phyloP scores from a whole-genome alignment of 2,113 vertebrate species.

The Hylia prasina region DNA sequence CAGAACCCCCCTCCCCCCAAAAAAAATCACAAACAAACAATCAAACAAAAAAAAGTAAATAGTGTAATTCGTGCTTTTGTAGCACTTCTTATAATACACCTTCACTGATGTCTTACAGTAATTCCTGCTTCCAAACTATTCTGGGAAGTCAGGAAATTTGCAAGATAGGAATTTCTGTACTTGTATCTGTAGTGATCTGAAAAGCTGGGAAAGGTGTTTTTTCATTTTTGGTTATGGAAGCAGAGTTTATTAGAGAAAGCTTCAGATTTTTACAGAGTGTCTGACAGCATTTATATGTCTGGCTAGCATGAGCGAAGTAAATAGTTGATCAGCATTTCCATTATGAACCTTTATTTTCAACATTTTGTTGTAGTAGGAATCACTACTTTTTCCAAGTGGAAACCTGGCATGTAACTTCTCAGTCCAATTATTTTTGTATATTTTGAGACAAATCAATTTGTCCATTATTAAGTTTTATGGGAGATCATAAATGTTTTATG shows the following conservation, averaged over 20 bases:
- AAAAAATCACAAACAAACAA: too few species aligned
- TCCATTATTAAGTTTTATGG: constrained; percentile 51
- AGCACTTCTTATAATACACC: neutral
- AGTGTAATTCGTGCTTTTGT: neutral
- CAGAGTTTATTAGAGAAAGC: neutral
- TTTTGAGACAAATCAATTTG: constrained; percentile 64
- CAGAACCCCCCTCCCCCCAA: too few species aligned
- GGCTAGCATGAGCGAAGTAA: constrained; percentile 7
- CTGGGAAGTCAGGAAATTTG: constrained; percentile 20
- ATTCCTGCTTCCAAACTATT: constrained; percentile 24
- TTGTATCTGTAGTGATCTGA: neutral
- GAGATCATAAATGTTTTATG: constrained; percentile 34
- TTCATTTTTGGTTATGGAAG: neutral
- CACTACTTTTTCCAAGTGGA: constrained; percentile 45
- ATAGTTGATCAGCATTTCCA: constrained; percentile 33
- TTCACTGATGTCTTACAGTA: neutral
- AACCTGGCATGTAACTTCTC: constrained; percentile 54
- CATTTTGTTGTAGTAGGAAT: constrained; percentile 45
- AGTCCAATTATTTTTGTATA: constrained; percentile 54
- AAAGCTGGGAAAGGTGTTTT: neutral
- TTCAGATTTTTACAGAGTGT: neutral
- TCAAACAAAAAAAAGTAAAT: too few species aligned
- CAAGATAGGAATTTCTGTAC: neutral
- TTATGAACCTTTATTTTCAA: constrained; percentile 14
- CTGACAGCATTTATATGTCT: neutral